Evolutionary conservation across 2,113 vertebrate genomes (phyloP).

Genomic region (Pongo pygmaeus): DNA sequence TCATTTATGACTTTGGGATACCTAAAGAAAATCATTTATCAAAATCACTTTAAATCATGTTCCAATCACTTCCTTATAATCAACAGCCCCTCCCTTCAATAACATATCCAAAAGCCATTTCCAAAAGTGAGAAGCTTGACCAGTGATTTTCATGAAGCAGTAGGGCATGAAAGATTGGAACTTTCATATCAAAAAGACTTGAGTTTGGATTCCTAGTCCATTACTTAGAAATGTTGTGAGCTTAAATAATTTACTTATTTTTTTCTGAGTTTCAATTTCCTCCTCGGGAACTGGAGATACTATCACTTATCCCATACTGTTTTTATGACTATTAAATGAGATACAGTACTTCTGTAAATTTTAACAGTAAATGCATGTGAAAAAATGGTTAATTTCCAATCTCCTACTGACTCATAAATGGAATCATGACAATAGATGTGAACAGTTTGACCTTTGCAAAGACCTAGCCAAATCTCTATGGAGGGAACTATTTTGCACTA

Average conservation of each 20-base stretch:
- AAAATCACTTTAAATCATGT: not conserved
- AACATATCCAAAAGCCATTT: slow-evolving; percentile 30
- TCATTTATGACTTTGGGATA: not conserved
- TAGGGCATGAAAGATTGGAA: not conserved
- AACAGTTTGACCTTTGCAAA: not conserved
- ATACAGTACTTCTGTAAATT: slow-evolving; percentile 9
- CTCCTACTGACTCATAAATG: slow-evolving; percentile 30
- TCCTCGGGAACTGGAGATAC: slow-evolving; percentile 11
- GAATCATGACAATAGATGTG: slow-evolving; percentile 3
- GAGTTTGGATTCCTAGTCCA: not conserved
- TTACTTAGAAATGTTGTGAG: not conserved
- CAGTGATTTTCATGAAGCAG: not conserved
- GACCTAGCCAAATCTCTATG: not conserved
- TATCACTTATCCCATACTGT: not conserved
- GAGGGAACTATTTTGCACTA: not conserved
- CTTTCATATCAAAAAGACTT: not conserved
- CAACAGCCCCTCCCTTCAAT: not conserved
- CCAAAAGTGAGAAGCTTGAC: not conserved
- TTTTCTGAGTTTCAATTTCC: not conserved
- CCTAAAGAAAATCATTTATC: not conserved
- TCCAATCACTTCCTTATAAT: not conserved
- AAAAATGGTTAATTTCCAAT: slow-evolving; percentile 45
- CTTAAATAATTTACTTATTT: not conserved
- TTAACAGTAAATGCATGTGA: slow-evolving; percentile 4
- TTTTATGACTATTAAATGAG: slow-evolving; percentile 56